Evolutionary conservation across 2,113 vertebrate species (phyloP), one percentile per base, ranked within the genome.

Genomic region (Ramphastos sulfuratus): DNA sequence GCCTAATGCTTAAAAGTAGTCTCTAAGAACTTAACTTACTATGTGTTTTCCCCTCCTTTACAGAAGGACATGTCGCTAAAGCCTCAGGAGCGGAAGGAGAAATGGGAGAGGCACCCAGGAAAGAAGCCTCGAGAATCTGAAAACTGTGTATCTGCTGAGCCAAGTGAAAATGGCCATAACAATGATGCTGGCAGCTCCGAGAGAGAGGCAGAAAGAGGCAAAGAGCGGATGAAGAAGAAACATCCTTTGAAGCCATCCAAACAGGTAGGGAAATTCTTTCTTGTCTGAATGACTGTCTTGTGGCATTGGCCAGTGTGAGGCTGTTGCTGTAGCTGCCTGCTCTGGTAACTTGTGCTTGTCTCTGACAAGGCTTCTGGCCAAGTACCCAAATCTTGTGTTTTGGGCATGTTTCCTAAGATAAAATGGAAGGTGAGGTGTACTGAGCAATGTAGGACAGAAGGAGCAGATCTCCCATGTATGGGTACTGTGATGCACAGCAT

Each of bases 61-160:
- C 98, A 99, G 98, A 99, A 98, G 97, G 98, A 98, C 30, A 98
- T 98, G 95, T 98, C 98, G 1, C 91, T 99, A 96, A 99, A 99
- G 97, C 97, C 98, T 48, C 98, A 98, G 21, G 99, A 99, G 92
- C 97, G 98, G 94, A 99, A 99, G 95, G 98, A 98, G 97, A 97
- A 98, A 84, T 98, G 98, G 98, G 98, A 98, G 78, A 97, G 97
- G 46, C 98, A 97, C 81, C 97, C 97, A 25, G 95, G 96, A 28
- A 99, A 99, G 98, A 98, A 98, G 89, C 97, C 98, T 75, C 97
- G 98, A 82, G 98, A 98, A 92, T 97, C 98, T 30, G 99, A 99
- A 76, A 98, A 98, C 92, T 98, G 98, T 69, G 97, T 99, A 15
- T 96, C 98, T 39, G 96, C 98, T n/a, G 99, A 99, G 92, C 97